phyloP scores from a whole-genome alignment of 1,140 invertebrate species.

The Charaxes varanes region DNA sequence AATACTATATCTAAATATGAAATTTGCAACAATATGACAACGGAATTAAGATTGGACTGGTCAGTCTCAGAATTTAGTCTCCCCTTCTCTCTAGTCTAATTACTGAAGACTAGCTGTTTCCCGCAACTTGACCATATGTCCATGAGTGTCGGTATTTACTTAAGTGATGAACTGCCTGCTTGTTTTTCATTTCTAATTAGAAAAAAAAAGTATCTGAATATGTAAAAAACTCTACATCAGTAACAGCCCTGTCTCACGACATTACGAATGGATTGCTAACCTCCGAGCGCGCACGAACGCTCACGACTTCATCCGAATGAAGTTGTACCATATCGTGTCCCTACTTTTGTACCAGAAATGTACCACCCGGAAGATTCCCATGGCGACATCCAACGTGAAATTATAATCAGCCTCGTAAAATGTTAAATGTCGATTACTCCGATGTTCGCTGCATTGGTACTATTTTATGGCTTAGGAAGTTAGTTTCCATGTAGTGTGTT shows the following conservation, averaged over 20 bases:
- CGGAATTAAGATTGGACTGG: no score
- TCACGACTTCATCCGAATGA: slow-evolving; percentile 28
- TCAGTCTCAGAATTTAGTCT: no score
- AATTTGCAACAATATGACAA: no score
- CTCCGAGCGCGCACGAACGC: slow-evolving; percentile 24
- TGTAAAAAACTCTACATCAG: no score
- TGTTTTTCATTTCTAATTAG: no score
- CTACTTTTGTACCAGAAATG: slow-evolving; percentile 23
- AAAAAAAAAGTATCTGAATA: no score
- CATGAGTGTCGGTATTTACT: no score
- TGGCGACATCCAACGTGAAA: slow-evolving; percentile 16
- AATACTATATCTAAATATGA: no score
- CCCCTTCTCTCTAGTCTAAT: no score
- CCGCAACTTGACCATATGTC: no score
- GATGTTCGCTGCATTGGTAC: neutral
- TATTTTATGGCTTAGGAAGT: slow-evolving; percentile 7
- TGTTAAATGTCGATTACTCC: slow-evolving; percentile 9
- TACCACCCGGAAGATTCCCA: slow-evolving; percentile 23
- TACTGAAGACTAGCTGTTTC: no score
- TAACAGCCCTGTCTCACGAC: slow-evolving; percentile 17
- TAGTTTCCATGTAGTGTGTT: neutral
- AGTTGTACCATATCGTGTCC: slow-evolving; percentile 25
- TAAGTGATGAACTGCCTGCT: no score
- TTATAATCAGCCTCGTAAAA: slow-evolving; percentile 10
- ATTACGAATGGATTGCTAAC: slow-evolving; percentile 24